Evolutionary conservation across 2,888 invertebrate species (phyloP).

Genomic region (Agelastica alni): DNA sequence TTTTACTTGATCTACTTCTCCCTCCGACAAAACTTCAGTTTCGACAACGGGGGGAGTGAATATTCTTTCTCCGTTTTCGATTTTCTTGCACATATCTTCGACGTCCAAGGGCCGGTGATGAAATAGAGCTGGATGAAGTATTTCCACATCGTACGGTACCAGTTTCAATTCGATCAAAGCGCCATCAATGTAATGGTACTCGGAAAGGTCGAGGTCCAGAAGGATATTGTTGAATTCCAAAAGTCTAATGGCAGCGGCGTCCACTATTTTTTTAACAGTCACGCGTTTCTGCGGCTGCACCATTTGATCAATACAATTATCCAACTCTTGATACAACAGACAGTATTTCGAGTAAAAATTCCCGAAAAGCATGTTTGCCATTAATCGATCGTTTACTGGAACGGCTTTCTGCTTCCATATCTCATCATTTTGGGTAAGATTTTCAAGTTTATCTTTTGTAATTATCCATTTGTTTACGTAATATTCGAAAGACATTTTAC

Average conservation of each 20-base stretch:
- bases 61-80: constrained; percentile 48
- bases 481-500: constrained; percentile 57
- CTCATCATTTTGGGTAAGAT: constrained; percentile 53
- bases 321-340: constrained; percentile 61
- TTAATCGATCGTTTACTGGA: constrained; percentile 55
- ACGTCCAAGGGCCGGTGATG: constrained; percentile 60
- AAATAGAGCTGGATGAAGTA: constrained; percentile 66
- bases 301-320: constrained; percentile 67
- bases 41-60: constrained; percentile 38
- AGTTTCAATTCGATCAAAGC: constrained; percentile 70
- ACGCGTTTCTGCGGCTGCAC: constrained; percentile 65
- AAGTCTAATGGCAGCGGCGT: constrained; percentile 61
- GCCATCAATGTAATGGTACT: constrained; percentile 75
- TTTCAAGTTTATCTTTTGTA: constrained; percentile 54
- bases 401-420: constrained; percentile 41
- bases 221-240: constrained; percentile 64
- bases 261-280: constrained; percentile 62
- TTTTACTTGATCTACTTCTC: constrained; percentile 52
- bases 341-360: constrained; percentile 62
- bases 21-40: constrained; percentile 35
- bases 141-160: constrained; percentile 67
- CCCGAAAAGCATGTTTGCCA: constrained; percentile 60
- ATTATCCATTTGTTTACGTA: constrained; percentile 60
- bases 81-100: constrained; percentile 48
- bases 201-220: constrained; percentile 62